Evolutionary conservation across 35 echinoderm and acorn worm species (phyloP).

Genomic region (Strongylocentrotus purpuratus): DNA sequence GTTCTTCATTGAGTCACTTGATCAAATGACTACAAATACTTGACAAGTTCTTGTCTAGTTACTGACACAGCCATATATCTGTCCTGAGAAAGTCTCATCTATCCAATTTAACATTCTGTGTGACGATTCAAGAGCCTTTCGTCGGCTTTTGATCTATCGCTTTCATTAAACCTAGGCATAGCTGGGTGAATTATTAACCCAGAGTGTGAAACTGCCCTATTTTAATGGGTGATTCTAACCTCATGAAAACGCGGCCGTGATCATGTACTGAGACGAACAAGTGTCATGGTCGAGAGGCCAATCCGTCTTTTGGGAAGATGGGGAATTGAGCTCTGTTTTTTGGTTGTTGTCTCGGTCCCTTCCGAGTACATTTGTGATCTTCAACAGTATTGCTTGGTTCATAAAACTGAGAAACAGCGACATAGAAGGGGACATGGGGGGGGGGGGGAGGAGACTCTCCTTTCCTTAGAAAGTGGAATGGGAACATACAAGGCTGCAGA

Average conservation of each 20-base stretch:
- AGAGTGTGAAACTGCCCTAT: slow-evolving; percentile 9
- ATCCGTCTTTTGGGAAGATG: background rate
- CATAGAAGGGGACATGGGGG: background rate
- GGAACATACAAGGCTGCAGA: no score
- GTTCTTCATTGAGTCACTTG: background rate
- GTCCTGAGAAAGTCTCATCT: background rate
- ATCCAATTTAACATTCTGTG: background rate
- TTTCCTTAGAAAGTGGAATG: no score
- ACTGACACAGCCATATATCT: background rate
- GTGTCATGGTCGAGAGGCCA: background rate
- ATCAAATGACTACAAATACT: background rate
- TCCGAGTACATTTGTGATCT: background rate
- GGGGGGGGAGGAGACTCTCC: no score
- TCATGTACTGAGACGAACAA: background rate
- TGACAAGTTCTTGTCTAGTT: background rate
- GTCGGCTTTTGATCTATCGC: background rate
- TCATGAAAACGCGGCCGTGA: background rate
- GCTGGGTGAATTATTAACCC: slow-evolving; percentile 6
- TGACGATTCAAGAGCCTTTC: background rate
- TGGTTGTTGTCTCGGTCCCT: background rate
- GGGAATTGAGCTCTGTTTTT: background rate
- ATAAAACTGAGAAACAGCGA: background rate
- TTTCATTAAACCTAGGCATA: background rate
- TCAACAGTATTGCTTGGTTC: background rate
- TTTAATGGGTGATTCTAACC: background rate